Evolutionary conservation across 2,113 vertebrate species (phyloP), one percentile per base, ranked within the genome.

Genomic region (Solea solea): DNA sequence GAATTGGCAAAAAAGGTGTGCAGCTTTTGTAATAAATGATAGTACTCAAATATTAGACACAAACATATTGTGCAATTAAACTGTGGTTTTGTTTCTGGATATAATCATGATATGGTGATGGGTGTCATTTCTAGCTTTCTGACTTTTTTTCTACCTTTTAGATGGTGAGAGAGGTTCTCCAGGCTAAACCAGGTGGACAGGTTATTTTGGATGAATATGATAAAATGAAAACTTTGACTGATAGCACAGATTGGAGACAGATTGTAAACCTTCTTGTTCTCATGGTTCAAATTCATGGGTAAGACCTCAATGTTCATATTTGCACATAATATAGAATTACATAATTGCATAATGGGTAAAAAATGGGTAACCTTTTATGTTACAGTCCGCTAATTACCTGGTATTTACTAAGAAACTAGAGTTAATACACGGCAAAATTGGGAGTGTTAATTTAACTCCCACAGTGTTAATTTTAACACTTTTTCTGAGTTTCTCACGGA

Each of bases 211-310:
- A 68, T 48, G 65, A 68, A 48, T 58, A 50, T 69, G 54, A 59
- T 25, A 40, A 58, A 69, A 49, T 25, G n/a, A 69, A 49, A 51
- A 50, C 65, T 40, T 58, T 69, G 54, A 50, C 1, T 9, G 45
- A 69, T 42, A 27, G 28, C 46, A 50, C 65, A 69, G 12, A n/a
- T n/a, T n/a, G 65, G 11, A 48, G 65, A 58, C 27, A 39, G 27
- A 13, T 57, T 21, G 54, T 69, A 56, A 69, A 69, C 54, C 44
- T 67, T 56, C 65, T 66, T 54, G 64, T 66, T 4, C 13, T 55
- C 40, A 66, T 66, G 64, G 51, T 66, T 66, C 51, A 66, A 66
- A 55, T 27, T 66, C 51, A 66, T 55, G 51, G 64, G 51, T 66
- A 66, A 66, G 51, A 25, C 14, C n/a, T 56, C 15, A 64, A 8